A percentile compares a stretch with the other conserved stretches of the same genome.
phyloP scores from a whole-genome alignment of 2,113 vertebrate genomes.

The Aptenodytes patagonicus region DNA sequence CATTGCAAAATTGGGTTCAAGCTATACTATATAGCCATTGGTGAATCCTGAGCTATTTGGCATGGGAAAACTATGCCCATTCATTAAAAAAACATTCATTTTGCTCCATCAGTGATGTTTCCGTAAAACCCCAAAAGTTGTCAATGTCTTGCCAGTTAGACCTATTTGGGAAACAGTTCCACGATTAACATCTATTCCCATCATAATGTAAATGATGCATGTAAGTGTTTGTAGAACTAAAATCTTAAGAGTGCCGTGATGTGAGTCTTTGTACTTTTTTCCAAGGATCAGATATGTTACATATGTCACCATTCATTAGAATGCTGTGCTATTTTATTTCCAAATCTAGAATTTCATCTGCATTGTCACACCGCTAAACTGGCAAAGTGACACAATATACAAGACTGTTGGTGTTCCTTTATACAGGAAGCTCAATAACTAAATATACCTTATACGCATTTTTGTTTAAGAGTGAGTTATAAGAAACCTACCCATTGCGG shows the following conservation, averaged over 20 bases:
- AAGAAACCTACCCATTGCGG: slow-evolving; percentile 86
- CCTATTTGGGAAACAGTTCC: not conserved
- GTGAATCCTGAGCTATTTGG: not conserved
- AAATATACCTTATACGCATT: not conserved
- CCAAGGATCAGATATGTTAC: not conserved
- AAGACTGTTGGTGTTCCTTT: not conserved
- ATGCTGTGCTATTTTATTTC: not conserved
- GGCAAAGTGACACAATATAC: not conserved
- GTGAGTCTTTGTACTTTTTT: not conserved
- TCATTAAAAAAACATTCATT: not conserved
- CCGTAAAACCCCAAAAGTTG: not conserved
- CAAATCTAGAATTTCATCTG: not conserved
- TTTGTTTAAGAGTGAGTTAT: not conserved
- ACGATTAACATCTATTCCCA: not conserved
- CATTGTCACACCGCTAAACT: not conserved
- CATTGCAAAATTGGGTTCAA: not conserved
- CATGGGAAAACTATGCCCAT: not conserved
- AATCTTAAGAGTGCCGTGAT: not conserved
- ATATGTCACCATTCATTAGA: not conserved
- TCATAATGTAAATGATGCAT: not conserved
- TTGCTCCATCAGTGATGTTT: not conserved
- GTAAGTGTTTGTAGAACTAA: not conserved
- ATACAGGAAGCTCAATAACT: not conserved
- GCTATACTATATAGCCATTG: not conserved
- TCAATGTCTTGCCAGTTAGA: not conserved